phyloP scores from a whole-genome alignment of 2,888 invertebrate species.

The Temnothorax unifasciatus region DNA sequence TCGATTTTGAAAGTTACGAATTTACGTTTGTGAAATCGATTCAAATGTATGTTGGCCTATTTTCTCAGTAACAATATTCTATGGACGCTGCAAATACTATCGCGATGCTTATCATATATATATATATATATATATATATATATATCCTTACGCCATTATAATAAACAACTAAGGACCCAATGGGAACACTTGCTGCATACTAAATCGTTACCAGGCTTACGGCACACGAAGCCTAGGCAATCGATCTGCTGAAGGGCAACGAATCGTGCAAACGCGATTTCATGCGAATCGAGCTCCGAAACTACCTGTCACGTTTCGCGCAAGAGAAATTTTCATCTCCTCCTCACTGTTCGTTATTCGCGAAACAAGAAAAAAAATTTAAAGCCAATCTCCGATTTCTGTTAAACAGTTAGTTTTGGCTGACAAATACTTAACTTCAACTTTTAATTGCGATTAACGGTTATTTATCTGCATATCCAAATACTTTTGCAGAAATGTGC shows the following conservation, averaged over 20 bases:
- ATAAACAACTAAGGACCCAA: slow-evolving; percentile 8
- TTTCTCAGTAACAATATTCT: background rate
- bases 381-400: slow-evolving; percentile 3
- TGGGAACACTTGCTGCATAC: slow-evolving; percentile 7
- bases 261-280: slow-evolving; percentile 77
- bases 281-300: slow-evolving; percentile 64
- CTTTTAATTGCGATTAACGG: background rate
- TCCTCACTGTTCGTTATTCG: slow-evolving; percentile 13
- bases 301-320: slow-evolving; percentile 58
- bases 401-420: background rate
- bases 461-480: background rate
- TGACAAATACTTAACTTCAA: background rate
- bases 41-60: background rate
- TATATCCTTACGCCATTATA: slow-evolving; percentile 1
- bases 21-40: background rate
- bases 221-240: slow-evolving; percentile 47
- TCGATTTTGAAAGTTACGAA: background rate
- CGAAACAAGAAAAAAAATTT: slow-evolving; percentile 41
- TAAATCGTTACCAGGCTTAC: slow-evolving; percentile 39
- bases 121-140: too few species aligned
- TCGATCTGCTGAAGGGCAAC: slow-evolving; percentile 78
- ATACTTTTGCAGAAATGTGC: background rate
- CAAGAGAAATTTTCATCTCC: slow-evolving; percentile 32
- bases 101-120: background rate
- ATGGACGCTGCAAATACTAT: background rate